A percentile compares a stretch with the other conserved stretches of the same genome.
phyloP scores from a whole-genome alignment of 2,113 vertebrate species.

The Enhydra lutris region DNA sequence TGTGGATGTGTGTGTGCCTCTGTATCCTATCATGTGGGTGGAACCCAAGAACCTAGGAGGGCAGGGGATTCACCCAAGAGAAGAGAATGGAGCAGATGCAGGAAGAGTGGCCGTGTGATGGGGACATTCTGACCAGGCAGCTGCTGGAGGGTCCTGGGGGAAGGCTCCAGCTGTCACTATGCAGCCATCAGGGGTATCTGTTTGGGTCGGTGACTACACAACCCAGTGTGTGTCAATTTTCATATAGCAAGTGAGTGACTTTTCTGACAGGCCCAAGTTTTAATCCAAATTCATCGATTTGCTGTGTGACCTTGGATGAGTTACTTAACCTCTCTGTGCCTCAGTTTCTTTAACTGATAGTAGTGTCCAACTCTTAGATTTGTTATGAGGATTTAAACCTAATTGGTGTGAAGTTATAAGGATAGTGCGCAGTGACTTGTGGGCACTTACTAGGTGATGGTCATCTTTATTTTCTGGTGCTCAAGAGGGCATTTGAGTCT shows the following conservation, averaged over 20 bases:
- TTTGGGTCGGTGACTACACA: neutral
- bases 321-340: neutral
- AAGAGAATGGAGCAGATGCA: neutral
- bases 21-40: neutral
- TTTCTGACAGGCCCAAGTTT: neutral
- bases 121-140: neutral
- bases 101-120: rapidly evolving
- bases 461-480: neutral
- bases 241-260: neutral
- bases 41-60: neutral
- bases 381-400: neutral
- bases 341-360: neutral
- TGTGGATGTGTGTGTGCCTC: neutral
- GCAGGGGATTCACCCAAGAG: neutral
- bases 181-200: rapidly evolving
- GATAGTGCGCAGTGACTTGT: neutral
- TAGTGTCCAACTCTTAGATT: neutral
- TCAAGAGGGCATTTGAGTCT: neutral
- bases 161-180: rapidly evolving
- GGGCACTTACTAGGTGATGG: too few relatives aligned
- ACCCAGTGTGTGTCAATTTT: neutral
- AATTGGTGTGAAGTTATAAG: neutral
- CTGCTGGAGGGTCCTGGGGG: neutral
- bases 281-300: neutral
- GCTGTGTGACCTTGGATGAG: neutral